Evolutionary conservation across 2,113 vertebrate species (phyloP), one percentile per base, ranked within the genome.

Genomic region (Sinocyclocheilus anshuiensis): DNA sequence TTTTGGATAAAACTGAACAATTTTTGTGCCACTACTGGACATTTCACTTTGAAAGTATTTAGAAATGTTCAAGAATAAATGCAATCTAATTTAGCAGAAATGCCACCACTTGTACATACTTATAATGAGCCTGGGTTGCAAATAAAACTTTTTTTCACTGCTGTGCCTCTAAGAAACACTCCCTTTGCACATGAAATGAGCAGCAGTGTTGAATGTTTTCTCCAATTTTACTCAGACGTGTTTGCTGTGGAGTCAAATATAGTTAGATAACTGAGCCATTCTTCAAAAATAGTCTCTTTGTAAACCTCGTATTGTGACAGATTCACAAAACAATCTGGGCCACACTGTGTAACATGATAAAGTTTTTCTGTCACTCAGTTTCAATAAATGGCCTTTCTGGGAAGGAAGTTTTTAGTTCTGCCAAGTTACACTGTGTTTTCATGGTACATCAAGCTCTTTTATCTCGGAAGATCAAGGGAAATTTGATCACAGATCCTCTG

Each of bases 401-500:
- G 42, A 12, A 76, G 42, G 42, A 76, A 50, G 74, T 76, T 50
- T 50, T 24, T 12, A 26, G n/a, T 76, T 76, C 6, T 24, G 42
- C 8, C 8, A 16, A 16, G 3, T 50, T 50, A 26, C 22, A 26
- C 12, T 50, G 7, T 26, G n/a, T 76, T 48, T 76, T 76, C 6
- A 76, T 26, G 42, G 11, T 26, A 26, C 74, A 50, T 76, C n/a
- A 76, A 50, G 74, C 74, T 76, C 74, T 48, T 76, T 76, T 50
- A 76, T 76, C 74, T 50, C 42, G 22, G 26, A 48, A 76, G 74
- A 76, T 76, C 42, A 76, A 26, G 42, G 42, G 42, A n/a, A 26
- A 76, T 76, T 48, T 75, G 39, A 75, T 75, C n/a, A n/a, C n/a
- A n/a, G n/a, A n/a, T n/a, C 72, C n/a, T 61, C 72, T 76, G 74